These are phyloP conservation scores for Nesidiocoris tenuis DNA, from an alignment of 2,888 invertebrate species.

Conservation along the genomic window DNA sequence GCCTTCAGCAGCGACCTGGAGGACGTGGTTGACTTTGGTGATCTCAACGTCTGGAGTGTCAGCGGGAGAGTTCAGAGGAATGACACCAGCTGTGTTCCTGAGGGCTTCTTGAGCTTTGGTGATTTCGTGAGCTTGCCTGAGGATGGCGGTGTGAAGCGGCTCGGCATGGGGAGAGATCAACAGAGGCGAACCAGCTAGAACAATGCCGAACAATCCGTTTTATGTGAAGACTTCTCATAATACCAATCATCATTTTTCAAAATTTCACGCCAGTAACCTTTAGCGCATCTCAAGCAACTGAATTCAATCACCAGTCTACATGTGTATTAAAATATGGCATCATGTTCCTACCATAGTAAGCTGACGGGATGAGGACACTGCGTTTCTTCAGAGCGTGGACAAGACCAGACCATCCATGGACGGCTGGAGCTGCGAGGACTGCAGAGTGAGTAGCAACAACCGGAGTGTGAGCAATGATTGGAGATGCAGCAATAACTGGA, in stretches of 20 bases:
- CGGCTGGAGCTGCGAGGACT: slow-evolving; percentile 3
- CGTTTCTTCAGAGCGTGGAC: slow-evolving; percentile 36
- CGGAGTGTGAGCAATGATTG: background rate
- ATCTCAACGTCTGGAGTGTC: slow-evolving; percentile 43
- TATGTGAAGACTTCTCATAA: no score
- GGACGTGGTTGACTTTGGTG: slow-evolving; percentile 38
- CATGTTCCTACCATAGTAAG: no score
- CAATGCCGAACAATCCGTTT: no score
- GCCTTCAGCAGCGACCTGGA: slow-evolving; percentile 35
- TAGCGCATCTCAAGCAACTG: no score
- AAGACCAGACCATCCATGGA: slow-evolving; percentile 28
- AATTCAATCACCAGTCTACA: no score
- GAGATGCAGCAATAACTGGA: slow-evolving; percentile 19
- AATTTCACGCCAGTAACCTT: no score
- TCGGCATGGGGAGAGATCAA: slow-evolving; percentile 5
- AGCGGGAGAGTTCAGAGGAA: slow-evolving; percentile 45
- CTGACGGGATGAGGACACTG: slow-evolving; percentile 30
- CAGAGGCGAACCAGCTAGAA: slow-evolving; percentile 20
- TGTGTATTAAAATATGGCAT: no score
- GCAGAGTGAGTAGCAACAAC: slow-evolving; percentile 18
- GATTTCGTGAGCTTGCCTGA: slow-evolving; percentile 52
- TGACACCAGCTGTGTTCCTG: slow-evolving; percentile 55
- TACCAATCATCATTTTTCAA: no score
- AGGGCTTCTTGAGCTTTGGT: slow-evolving; percentile 46
- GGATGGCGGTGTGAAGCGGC: slow-evolving; percentile 54